Conservation (phyloP, 1,140 invertebrate species). For the Parasteatoda tepidariorum region DNA sequence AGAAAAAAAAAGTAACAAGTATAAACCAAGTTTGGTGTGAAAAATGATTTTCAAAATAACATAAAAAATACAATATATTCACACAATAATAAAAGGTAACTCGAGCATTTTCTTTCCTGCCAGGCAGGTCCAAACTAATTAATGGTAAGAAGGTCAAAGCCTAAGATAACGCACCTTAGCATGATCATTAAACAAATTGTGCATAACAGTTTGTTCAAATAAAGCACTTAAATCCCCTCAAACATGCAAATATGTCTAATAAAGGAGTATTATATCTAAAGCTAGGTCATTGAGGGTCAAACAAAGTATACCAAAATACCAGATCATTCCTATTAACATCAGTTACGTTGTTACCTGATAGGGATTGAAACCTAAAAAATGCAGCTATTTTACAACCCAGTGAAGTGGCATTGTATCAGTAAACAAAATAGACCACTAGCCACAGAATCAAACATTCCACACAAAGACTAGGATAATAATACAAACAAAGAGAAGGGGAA, state of each 20-base stretch:
- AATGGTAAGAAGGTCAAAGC: constrained; percentile 17
- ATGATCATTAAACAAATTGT: constrained; percentile 49
- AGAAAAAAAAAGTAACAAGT: constrained; percentile 66
- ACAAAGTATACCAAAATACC: too few species aligned
- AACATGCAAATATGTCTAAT: constrained; percentile 54
- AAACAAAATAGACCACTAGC: constrained; percentile 41
- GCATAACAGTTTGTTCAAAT: constrained; percentile 57
- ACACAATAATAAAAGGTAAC: constrained; percentile 57
- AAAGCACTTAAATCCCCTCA: constrained; percentile 33
- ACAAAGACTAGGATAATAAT: constrained; percentile 60
- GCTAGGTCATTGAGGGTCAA: too few species aligned
- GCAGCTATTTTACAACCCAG: constrained; percentile 26
- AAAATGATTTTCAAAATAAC: constrained; percentile 68
- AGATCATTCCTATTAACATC: constrained; percentile 18
- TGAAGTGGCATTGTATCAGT: constrained; percentile 49
- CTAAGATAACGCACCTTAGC: constrained; percentile 50
- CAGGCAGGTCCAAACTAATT: not conserved
- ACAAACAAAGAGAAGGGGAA: constrained; percentile 28
- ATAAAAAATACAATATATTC: constrained; percentile 63
- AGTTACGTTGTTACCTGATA: not conserved
- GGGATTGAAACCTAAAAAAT: constrained; percentile 25
- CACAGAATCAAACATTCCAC: constrained; percentile 58
- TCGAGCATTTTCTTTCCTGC: constrained; percentile 30
- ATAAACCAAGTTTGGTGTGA: constrained; percentile 67
- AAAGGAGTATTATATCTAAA: constrained; percentile 42